Evolutionary conservation across 2,113 vertebrate species (phyloP).

Genomic region (Ceuthmochares aereus): DNA sequence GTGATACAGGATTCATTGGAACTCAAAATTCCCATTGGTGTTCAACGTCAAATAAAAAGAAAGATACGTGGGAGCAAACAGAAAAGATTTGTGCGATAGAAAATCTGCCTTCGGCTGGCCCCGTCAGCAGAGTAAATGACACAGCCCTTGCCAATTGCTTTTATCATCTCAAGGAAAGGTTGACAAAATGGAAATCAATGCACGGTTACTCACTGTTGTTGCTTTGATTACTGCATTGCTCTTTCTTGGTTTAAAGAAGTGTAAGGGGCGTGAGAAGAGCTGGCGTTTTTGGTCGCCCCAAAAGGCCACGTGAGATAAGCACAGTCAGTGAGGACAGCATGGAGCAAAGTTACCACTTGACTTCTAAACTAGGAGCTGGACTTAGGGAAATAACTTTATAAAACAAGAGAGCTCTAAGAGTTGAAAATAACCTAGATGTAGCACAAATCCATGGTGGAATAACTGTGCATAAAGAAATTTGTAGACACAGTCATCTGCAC

Average conservation of each 20-base stretch:
- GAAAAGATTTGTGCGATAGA: not conserved
- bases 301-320: not conserved
- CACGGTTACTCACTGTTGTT: fast-evolving
- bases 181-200: not conserved
- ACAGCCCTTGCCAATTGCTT: not conserved
- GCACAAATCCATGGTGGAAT: not conserved
- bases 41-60: not conserved
- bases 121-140: not conserved
- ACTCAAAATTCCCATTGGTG: not conserved
- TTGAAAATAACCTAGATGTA: not conserved
- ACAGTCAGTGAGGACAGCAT: fast-evolving
- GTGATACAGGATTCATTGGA: not conserved
- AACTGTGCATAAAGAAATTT: not conserved
- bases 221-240: not conserved
- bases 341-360: not conserved
- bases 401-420: not conserved
- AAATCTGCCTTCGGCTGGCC: not conserved
- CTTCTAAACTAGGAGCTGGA: not conserved
- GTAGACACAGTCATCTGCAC: not conserved
- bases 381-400: not conserved
- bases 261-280: not conserved
- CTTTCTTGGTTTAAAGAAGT: not conserved
- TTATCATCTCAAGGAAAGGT: not conserved
- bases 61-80: not conserved
- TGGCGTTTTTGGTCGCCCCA: not conserved